Conservation (phyloP, 2,888 invertebrate species). For the Trachelus tabidus region DNA sequence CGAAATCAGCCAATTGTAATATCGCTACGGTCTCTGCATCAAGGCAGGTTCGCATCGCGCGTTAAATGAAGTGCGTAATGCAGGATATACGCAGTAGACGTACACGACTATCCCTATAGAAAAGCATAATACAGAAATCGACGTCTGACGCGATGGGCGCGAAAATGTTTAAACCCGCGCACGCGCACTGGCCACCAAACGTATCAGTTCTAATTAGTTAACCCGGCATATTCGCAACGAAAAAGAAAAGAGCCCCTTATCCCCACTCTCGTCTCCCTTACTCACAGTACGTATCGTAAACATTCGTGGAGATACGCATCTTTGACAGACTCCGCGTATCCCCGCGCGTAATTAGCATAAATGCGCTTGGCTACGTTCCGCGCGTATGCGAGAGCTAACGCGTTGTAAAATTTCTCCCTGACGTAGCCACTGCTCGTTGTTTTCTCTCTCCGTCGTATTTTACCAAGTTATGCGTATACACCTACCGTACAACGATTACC, state of each 20-base stretch:
- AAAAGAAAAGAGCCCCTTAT: not conserved
- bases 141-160: not conserved
- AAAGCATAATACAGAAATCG: no score
- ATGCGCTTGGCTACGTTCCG: constrained; percentile 8
- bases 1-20: not conserved
- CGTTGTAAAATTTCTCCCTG: constrained; percentile 1
- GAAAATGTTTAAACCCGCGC: not conserved
- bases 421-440: not conserved
- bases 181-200: constrained; percentile 3
- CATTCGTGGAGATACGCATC: constrained; percentile 21
- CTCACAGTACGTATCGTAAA: constrained; percentile 5
- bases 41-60: not conserved
- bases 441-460: not conserved
- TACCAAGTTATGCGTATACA: not conserved
- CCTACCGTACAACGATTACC: not conserved
- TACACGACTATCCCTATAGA: not conserved
- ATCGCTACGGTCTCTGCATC: no score
- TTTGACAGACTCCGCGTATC: constrained; percentile 21
- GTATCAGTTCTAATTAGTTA: constrained; percentile 21
- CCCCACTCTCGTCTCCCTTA: not conserved
- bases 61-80: not conserved
- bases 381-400: not conserved
- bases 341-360: constrained; percentile 23
- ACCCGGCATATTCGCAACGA: constrained; percentile 10
- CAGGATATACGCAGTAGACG: not conserved